Evolutionary conservation across 2,113 vertebrate genomes (phyloP).

Genomic region (Vimba vimba): DNA sequence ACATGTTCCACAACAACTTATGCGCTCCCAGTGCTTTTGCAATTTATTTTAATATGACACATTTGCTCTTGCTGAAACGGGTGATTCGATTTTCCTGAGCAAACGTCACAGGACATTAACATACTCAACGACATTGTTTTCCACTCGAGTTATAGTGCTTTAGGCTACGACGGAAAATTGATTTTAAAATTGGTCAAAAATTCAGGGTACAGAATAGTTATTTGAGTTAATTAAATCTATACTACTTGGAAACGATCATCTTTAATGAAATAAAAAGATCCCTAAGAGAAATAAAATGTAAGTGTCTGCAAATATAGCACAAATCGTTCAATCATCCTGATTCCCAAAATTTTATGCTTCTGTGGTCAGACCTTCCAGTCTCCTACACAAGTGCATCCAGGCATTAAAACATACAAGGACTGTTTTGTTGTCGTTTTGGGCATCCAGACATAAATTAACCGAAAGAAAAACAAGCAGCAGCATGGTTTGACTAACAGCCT

Average conservation of each 20-base stretch:
- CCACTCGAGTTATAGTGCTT: conserved; percentile 28
- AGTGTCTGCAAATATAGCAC: not conserved
- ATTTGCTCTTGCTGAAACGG: conserved; percentile 21
- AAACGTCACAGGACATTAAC: conserved; percentile 28
- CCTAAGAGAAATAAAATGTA: not conserved
- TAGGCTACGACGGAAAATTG: conserved; percentile 20
- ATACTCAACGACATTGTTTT: conserved; percentile 11
- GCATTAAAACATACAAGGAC: not conserved
- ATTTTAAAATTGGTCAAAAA: conserved; percentile 3
- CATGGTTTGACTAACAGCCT: conserved; percentile 10
- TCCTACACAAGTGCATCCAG: not conserved
- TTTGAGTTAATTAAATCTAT: not conserved
- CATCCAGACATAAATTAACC: not conserved
- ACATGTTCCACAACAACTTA: conserved; percentile 31
- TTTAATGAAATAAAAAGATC: not conserved
- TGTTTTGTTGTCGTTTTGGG: not conserved
- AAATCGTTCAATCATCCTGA: not conserved
- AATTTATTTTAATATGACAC: conserved; percentile 48
- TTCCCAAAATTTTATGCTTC: not conserved
- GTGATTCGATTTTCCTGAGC: conserved; percentile 30
- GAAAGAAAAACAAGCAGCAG: not conserved
- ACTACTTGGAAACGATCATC: not conserved
- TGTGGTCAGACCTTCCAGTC: not conserved
- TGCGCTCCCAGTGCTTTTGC: conserved; percentile 26
- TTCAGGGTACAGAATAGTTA: not conserved